Base-by-base conservation (phyloP, 1,140 invertebrate species). In the Caenorhabditis tropicalis region DNA sequence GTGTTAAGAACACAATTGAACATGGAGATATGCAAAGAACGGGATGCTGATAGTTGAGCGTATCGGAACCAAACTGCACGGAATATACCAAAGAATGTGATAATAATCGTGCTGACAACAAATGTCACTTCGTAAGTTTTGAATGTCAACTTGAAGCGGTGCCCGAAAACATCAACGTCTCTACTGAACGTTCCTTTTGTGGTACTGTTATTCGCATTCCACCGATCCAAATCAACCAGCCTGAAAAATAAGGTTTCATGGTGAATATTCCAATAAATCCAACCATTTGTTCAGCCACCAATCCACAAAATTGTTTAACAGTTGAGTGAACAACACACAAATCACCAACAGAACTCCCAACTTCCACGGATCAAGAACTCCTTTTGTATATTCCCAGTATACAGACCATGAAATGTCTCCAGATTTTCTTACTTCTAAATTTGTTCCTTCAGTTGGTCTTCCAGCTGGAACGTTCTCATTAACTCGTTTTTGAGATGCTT, bases 261-360 rank as follows among this genome's bases (percentile, higher is more conserved):
- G 0, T 33, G 9, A 36, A n/a, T 36, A 19, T 9, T 7, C 4
- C 7, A 56, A 24, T 16, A 58, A 16, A 27, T 36, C 82, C 2
- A 0, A 87, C 87, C 87, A 87, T 87, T 85, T 87, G 65, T 87
- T 87, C 16, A 87, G 39, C 87, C 87, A 87, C 87, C 87, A 87
- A 51, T 87, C 87, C 1, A 80, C 79, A 53, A 87, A 74, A 36
- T 87, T 87, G 48, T 53, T 60, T 24, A 87, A 36, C 2, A 85
- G n/a, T 39, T 87, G 87, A 16, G 83, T 83, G 12, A 81, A 19
- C 21, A 87, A 19, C 31, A 85, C 82, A 39, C 82, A 85, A 33
- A 85, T 5, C 2, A 82, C 29, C 2, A 87, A 21, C 27, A 46
- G 36, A 15, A 85, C 24, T 9, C 88, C 84, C 33, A 5, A 31